Conservation (phyloP, 1,140 invertebrate genomes). For the Nilaparvata lugens region DNA sequence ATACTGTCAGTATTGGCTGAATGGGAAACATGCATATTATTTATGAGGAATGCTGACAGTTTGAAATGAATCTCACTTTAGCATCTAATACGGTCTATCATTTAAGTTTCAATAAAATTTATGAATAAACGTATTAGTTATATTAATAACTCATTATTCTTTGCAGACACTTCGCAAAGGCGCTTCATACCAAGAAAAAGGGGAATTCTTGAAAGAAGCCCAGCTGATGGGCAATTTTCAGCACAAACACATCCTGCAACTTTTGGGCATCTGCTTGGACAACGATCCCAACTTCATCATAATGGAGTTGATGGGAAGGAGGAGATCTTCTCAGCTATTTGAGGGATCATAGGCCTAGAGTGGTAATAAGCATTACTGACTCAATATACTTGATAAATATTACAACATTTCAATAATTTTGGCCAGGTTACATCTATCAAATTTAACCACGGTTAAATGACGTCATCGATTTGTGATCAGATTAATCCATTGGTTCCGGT, state of each 20-base stretch:
- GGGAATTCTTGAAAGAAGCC: constrained; percentile 93
- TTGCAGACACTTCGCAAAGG: constrained; percentile 78
- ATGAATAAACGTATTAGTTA: too few relatives aligned
- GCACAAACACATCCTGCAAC: constrained; percentile 86
- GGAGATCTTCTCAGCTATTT: constrained; percentile 90
- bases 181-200: constrained; percentile 83
- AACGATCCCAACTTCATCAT: constrained; percentile 88
- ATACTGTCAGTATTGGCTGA: too few relatives aligned
- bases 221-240: constrained; percentile 95
- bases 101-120: too few relatives aligned
- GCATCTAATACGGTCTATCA: too few relatives aligned
- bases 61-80: too few relatives aligned
- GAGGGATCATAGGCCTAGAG: constrained; percentile 57
- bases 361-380: constrained; percentile 40
- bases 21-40: too few relatives aligned
- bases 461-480: too few relatives aligned
- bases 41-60: too few relatives aligned
- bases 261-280: constrained; percentile 90
- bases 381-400: too few relatives aligned
- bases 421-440: background rate
- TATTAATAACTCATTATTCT: constrained; percentile 26
- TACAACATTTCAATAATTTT: constrained; percentile 8
- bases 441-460: too few relatives aligned
- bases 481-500: too few relatives aligned
- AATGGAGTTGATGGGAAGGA: constrained; percentile 95